Base-by-base conservation (phyloP, 2,113 vertebrate species). In the Onychostruthus taczanowskii region DNA sequence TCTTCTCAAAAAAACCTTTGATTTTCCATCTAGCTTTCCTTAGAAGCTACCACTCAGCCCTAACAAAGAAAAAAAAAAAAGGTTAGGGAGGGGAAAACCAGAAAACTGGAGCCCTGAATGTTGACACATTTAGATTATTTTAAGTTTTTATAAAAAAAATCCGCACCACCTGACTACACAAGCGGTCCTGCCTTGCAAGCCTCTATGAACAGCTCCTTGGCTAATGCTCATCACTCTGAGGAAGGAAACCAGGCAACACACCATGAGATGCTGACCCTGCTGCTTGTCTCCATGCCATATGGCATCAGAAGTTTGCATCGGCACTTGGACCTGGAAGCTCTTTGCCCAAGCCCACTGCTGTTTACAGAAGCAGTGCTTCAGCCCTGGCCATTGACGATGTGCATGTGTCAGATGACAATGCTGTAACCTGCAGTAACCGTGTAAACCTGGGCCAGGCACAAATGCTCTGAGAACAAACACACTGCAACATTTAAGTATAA, bases 281-380 rank as follows among this genome's bases (percentile, higher is more conserved):
- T 89, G 74, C 67, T 88, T 94, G 83, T 96, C 69, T 67, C 50
- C 39, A 6, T 94, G 93, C 94, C 94, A 94, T 89, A 81, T 89
- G 95, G 87, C 89, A 94, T 86, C 56, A 95, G 92, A 95, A 80
- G 46, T 52, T 91, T 24, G 4, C 41, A n/a, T 49, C 77, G 93
- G 85, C 61, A 59, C 28, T 31, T 33, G 35, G 41, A 66, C 35
- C 41, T 92, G 80, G 89, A 73, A 93, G 35, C 28, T 89, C 62
- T 78, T 69, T 93, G 43, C 89, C 67, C 55, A 50, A 92, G 33
- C 14, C 44, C 76, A 31, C 30, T 89, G 62, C 61, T 83, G 24
- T 59, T 82, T 78, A 64, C 74, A 92, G 70, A 67, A 78, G 90
- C 50, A 87, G 56, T 11, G 41, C 62, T 94, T 55, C 91, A 55